Evolutionary conservation across 1,140 invertebrate species (phyloP).

Genomic region (Rhizoglyphus robini): DNA sequence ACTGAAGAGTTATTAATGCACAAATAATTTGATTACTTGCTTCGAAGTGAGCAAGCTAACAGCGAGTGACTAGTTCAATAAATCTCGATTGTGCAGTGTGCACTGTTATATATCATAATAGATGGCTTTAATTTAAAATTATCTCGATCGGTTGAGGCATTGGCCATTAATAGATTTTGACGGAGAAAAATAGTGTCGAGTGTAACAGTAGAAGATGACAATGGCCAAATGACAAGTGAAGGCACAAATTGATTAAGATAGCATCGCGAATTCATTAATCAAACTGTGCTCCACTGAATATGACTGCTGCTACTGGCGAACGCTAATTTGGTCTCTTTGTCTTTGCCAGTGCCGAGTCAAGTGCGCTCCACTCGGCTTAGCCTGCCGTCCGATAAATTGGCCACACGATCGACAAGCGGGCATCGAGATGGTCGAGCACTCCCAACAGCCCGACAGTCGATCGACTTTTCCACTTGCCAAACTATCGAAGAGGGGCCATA

Average conservation of each 20-base stretch:
- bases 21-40: conserved; percentile 8
- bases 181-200: not conserved
- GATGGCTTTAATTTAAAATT: conserved; percentile 13
- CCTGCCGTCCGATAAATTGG: too few relatives aligned
- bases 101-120: too few relatives aligned
- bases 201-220: not conserved
- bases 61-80: not conserved
- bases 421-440: too few relatives aligned
- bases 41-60: not conserved
- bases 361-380: too few relatives aligned
- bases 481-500: too few relatives aligned
- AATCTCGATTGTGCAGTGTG: too few relatives aligned
- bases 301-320: not conserved
- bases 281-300: not conserved
- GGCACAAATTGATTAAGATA: conserved; percentile 12
- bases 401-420: too few relatives aligned
- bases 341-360: too few relatives aligned
- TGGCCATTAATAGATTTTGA: conserved; percentile 5
- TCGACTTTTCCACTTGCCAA: too few relatives aligned
- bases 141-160: not conserved
- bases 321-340: conserved; percentile 8
- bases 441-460: too few relatives aligned
- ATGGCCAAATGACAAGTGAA: conserved; percentile 1
- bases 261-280: conserved; percentile 5
- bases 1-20: not conserved